Evolutionary conservation across 2,888 invertebrate genomes (phyloP), one percentile per base, ranked within the genome.

Genomic region (Drosophila austrosaltans): DNA sequence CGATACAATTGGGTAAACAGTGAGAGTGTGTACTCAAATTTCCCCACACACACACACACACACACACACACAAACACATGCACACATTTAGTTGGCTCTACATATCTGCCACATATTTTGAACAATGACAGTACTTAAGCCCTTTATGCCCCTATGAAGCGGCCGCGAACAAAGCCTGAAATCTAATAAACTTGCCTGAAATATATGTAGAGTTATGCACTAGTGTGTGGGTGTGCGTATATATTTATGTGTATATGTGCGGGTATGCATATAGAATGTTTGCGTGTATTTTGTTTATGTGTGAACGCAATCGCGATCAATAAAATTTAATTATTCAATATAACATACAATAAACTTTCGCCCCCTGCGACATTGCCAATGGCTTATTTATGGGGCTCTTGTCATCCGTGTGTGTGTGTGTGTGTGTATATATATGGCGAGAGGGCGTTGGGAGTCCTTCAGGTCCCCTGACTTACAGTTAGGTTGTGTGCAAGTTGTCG

Each of bases 261-360:
- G 36, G 10, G 36, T 36, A 2, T 36, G 36, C 36, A 36, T 1
- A 1, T 8, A 2, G 10, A 30, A 48, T 67, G 32, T 53, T 8
- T 28, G 8, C 7, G 36, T 8, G 36, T 36, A 10, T 36, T 36
- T 36, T 36, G 36, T 53, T 42, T 54, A 54, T 72, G 66, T 65
- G 63, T 61, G 63, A 59, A 60, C 69, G 62, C 71, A 72, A 79
- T 72, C 74, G 75, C 87, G 79, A 82, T 90, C 90, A 83, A 91
- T 91, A 90, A 87, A 87, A 76, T 77, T 91, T 81, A 90, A 88
- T 85, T 90, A 91, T 90, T 91, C 79, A 90, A 76, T 81, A 77
- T 73, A 75, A 75, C 82, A 74, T 70, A 77, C 75, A 69, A 82
- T 80, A 86, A 81, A 79, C 78, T 77, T 76, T 77, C 72, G 67